Conservation (phyloP, 2,113 vertebrate species). For the Jacana jacana region DNA sequence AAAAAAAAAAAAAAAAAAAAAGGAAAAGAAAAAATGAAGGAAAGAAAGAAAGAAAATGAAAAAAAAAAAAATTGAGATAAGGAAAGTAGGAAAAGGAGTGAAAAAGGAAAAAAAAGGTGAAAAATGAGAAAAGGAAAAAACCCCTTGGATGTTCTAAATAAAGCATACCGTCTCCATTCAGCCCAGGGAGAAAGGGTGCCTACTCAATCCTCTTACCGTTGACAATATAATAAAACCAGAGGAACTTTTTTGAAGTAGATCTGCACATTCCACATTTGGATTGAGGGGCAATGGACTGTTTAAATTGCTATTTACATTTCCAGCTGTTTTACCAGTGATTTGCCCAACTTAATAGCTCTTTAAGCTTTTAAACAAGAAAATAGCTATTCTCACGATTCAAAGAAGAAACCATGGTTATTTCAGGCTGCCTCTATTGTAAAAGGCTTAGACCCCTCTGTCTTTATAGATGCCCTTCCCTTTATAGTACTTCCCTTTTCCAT, state of each 20-base stretch:
- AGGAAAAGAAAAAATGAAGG: background rate
- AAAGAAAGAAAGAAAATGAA: background rate
- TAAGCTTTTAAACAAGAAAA: conserved; percentile 83
- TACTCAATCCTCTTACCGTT: conserved; percentile 70
- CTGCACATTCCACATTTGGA: conserved; percentile 68
- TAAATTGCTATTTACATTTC: conserved; percentile 83
- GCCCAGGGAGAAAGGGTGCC: conserved; percentile 49
- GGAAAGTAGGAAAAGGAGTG: background rate
- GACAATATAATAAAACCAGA: conserved; percentile 76
- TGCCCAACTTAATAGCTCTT: conserved; percentile 83
- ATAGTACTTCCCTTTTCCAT: conserved; percentile 51
- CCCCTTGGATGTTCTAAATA: conserved; percentile 66
- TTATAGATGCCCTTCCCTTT: conserved; percentile 60
- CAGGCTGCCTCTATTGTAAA: conserved; percentile 74
- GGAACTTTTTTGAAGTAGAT: conserved; percentile 66
- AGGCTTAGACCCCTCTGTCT: conserved; percentile 68
- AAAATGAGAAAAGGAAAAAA: background rate
- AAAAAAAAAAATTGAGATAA: background rate
- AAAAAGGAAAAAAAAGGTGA: background rate
- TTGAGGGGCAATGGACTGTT: conserved; percentile 77
- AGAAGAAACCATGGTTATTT: conserved; percentile 71
- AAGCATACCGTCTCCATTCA: conserved; percentile 70
- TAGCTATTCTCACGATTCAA: conserved; percentile 78
- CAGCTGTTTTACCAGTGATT: conserved; percentile 85
- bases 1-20: background rate